These are phyloP conservation scores for Pseudonaja textilis DNA, from an alignment of 2,113 vertebrate genomes.

Conservation along the genomic window DNA sequence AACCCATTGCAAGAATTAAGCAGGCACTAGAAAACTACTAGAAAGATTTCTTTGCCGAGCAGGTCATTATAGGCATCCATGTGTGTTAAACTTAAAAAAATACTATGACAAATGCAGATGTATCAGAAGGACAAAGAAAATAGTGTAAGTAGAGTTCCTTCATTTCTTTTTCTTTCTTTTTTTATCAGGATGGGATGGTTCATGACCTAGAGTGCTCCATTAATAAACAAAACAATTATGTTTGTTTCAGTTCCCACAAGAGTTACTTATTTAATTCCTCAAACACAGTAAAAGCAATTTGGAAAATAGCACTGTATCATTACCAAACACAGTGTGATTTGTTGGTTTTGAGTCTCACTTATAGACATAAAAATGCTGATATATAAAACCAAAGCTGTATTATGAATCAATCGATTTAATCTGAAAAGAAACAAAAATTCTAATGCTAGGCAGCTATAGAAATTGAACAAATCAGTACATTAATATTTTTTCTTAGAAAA, in stretches of 20 bases:
- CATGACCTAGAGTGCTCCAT: background rate
- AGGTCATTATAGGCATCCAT: background rate
- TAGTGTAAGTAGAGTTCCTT: background rate
- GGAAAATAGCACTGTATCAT: slow-evolving; percentile 43
- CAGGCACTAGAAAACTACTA: background rate
- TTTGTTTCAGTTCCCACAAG: slow-evolving; percentile 35
- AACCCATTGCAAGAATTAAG: background rate
- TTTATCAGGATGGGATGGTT: background rate
- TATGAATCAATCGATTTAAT: slow-evolving; percentile 22
- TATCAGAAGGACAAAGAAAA: background rate
- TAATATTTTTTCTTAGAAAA: background rate
- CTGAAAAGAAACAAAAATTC: background rate
- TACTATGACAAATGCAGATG: background rate
- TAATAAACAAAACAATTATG: background rate
- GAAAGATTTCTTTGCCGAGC: background rate
- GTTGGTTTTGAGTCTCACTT: background rate
- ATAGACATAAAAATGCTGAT: slow-evolving; percentile 33
- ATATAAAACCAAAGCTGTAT: slow-evolving; percentile 35
- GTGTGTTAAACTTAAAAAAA: background rate
- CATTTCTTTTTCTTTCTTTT: background rate
- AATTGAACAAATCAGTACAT: background rate
- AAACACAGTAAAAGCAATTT: slow-evolving; percentile 48
- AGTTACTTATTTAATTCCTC: slow-evolving; percentile 32
- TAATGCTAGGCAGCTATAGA: slow-evolving; percentile 1
- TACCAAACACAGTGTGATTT: slow-evolving; percentile 25